Base-by-base conservation (phyloP, 37 sponge, comb jelly and placozoan species). In the Aplysina aerophoba region DNA sequence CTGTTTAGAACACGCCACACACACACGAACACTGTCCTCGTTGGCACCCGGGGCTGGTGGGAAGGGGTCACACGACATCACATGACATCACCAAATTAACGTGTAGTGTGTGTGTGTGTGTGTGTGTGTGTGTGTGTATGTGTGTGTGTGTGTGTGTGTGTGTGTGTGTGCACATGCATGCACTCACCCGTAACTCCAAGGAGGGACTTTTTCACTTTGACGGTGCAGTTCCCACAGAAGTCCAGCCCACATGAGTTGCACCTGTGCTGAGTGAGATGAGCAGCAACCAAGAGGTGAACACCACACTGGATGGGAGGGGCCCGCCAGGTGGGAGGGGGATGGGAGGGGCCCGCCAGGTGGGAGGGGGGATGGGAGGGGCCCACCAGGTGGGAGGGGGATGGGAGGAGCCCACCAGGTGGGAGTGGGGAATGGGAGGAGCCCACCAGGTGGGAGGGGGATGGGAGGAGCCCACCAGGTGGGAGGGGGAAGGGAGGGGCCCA, bases 21-120 rank as follows among this genome's bases (percentile, higher is more conserved):
- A 91, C 59, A 91, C 91, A 55, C 91, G 79, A 15, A 91, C 91
- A 31, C 82, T 83, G 36, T 85, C 80, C n/a, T 87, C 85, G 79
- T 63, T 87, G 12, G 91, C 91, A 4, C 88, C 88, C 0, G 91
- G 91, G 84, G 91, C 91, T 91, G 72, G 0, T 3, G 13, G 28
- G 37, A 25, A 83, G 34, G 54, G 55, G n/a, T n/a, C n/a, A n/a
- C 4, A 39, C 0, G 59, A 37, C 21, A 17, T 27, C 31, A 81
- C 22, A 25, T 60, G 27, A 57, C 77, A 88, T n/a, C 31, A 75
- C 27, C 41, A 34, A 22, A 58, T 67, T 87, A 14, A 14, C 34
- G 33, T 13, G n/a, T n/a, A n/a, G n/a, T n/a, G n/a, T n/a, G n/a
- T n/a, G n/a, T n/a, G n/a, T n/a, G 36, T 72, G 35, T 35, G 11